Evolutionary conservation across 2,797 vertebrate genomes (phyloP), one percentile per base, ranked within the genome.

Genomic region (Bradypodion pumilum): DNA sequence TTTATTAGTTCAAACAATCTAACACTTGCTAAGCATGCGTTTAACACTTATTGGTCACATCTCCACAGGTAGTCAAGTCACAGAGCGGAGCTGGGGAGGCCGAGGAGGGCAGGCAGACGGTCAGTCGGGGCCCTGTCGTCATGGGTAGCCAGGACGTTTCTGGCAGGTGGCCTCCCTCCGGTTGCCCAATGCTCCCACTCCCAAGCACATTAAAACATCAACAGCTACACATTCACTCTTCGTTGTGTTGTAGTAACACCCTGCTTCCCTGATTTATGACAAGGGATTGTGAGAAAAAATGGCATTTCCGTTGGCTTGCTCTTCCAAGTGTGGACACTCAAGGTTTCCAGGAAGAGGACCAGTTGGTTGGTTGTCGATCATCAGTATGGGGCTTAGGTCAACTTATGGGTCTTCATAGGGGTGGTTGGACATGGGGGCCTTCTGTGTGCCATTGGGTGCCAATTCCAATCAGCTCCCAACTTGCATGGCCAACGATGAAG

Each of bases 1-100:
- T 99, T 99, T 99, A 99, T 99, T 99, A 98, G 97, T 99, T 98
- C 96, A 97, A 97, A 97, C 97, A 46, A 96, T 94, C 98, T 99
- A 99, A 98, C 95, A 98, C 96, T 98, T 95, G 96, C 97, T 99
- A 99, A 97, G 99, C 98, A 99, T 99, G 98, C 98, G 97, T 97
- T 97, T 95, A 97, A 98, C 97, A 97, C 94, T 97, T 97, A 97
- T 97, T 97, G 97, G 97, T 98, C 98, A 99, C 97, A 98, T 98
- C 97, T 98, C 97, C 97, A 98, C 97, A 99, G 98, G 98, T 99
- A 99, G 98, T 99, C 96, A 97, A 97, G 96, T 98, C 97, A 97
- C 96, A 96, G 95, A 96, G 96, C 95, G 94, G 96, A 97, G 94
- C 94, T 89, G 92, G 87, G 96, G 87, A 87, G 5, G 90, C 94